Conservation (phyloP, 2,113 vertebrate genomes). For the Equus quagga region DNA sequence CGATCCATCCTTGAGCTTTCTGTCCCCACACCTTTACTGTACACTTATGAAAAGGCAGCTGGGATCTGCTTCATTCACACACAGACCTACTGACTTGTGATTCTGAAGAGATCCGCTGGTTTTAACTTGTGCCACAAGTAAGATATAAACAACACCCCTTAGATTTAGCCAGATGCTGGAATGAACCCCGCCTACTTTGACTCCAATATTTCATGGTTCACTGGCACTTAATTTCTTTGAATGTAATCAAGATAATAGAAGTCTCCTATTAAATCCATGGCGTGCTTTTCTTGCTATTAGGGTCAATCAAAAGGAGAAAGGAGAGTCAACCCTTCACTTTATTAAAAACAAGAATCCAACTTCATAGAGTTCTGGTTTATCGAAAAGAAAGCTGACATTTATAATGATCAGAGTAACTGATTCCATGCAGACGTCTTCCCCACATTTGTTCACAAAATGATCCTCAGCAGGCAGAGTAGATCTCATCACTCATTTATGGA, state of each 20-base stretch:
- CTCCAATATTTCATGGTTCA: not conserved
- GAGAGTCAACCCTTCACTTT: not conserved
- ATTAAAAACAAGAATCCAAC: constrained; percentile 29
- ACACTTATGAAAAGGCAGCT: not conserved
- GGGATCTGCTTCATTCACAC: not conserved
- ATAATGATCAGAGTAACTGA: not conserved
- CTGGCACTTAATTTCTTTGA: not conserved
- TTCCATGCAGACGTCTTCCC: not conserved
- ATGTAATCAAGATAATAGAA: not conserved
- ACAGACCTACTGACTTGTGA: not conserved
- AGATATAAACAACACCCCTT: not conserved
- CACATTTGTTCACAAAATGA: not conserved
- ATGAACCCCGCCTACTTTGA: not conserved
- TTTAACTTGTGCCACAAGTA: not conserved
- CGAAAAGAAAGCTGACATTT: constrained; percentile 22
- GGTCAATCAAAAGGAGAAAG: not conserved
- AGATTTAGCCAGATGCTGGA: not conserved
- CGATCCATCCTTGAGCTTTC: not conserved
- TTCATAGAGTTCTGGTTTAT: not conserved
- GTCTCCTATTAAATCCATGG: not conserved
- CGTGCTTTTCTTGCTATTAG: not conserved
- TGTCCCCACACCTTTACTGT: rapidly evolving
- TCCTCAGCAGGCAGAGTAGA: not conserved
- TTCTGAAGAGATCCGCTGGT: not conserved
- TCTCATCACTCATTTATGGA: not conserved